Percentiles rank a stretch among this genome's conserved stretches.
These are phyloP conservation scores for Eptesicus fuscus DNA, from an alignment of 2,113 vertebrate species.

Conservation along the genomic window DNA sequence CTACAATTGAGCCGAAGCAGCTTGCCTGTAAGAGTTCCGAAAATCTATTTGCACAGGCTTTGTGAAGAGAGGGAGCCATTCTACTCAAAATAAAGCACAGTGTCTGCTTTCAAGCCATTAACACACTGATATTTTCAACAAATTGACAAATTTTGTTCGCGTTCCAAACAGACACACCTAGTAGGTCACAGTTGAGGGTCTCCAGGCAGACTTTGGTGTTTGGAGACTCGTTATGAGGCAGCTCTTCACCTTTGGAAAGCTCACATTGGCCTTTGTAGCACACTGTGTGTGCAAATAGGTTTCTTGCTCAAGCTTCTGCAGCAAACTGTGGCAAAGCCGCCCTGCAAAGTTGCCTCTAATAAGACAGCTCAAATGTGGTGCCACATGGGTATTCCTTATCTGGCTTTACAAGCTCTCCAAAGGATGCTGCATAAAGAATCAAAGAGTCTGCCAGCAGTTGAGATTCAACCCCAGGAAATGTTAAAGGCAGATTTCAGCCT, in stretches of 20 bases:
- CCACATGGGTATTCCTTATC: constrained; percentile 25
- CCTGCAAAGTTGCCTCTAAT: constrained; percentile 44
- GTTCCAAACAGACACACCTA: neutral
- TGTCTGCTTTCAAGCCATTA: neutral
- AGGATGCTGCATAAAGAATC: constrained; percentile 17
- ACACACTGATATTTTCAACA: neutral
- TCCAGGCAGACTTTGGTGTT: neutral
- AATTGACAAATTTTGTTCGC: neutral
- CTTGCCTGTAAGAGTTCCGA: neutral
- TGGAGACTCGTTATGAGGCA: constrained; percentile 29
- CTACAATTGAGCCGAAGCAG: neutral
- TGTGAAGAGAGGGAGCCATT: neutral
- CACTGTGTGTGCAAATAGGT: constrained; percentile 43
- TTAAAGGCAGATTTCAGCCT: constrained; percentile 2
- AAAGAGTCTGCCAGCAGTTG: neutral
- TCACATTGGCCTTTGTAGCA: neutral
- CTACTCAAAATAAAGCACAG: neutral
- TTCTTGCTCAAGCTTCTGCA: constrained; percentile 21
- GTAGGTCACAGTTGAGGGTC: neutral
- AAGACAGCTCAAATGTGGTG: constrained; percentile 24
- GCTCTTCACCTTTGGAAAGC: neutral
- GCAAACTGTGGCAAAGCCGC: constrained; percentile 7
- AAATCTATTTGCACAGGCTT: neutral
- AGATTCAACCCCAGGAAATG: neutral
- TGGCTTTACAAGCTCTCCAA: neutral